A percentile compares a stretch with the other conserved stretches of the same genome.
These are phyloP conservation scores for Leptinotarsa lineolata DNA, from an alignment of 1,140 invertebrate species.

Conservation along the genomic window DNA sequence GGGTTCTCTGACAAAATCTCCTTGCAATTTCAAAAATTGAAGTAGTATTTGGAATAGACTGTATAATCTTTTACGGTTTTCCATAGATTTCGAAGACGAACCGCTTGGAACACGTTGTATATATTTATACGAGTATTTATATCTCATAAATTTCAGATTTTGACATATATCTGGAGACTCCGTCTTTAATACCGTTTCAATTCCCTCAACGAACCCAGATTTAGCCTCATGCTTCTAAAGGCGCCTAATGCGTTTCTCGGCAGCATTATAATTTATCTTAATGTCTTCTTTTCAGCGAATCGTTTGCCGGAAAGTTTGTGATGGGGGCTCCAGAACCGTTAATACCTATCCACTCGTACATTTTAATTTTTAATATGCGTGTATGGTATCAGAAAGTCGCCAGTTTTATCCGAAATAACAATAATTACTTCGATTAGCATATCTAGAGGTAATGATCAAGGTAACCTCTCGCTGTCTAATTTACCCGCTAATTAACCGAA, in stretches of 20 bases:
- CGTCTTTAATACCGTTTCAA: too few species aligned
- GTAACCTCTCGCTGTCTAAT: slow-evolving; percentile 1
- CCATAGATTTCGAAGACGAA: too few species aligned
- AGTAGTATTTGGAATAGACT: too few species aligned
- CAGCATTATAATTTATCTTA: slow-evolving; percentile 2
- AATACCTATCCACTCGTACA: not conserved
- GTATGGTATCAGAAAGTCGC: not conserved
- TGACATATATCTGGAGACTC: too few species aligned
- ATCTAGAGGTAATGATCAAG: not conserved
- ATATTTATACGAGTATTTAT: too few species aligned
- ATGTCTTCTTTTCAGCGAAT: slow-evolving; percentile 3
- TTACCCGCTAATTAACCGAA: slow-evolving; percentile 5
- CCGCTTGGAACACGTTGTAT: too few species aligned
- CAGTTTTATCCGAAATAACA: slow-evolving; percentile 4
- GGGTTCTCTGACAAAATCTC: too few species aligned
- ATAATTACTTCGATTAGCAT: slow-evolving; percentile 6
- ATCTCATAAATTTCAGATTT: too few species aligned
- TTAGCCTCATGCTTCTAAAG: too few species aligned
- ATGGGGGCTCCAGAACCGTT: not conserved
- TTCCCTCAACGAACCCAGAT: too few species aligned
- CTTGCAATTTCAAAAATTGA: too few species aligned
- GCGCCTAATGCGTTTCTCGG: not conserved
- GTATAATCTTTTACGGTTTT: too few species aligned
- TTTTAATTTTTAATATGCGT: not conserved
- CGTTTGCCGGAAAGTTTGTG: not conserved